phyloP scores from a whole-genome alignment of 2,113 vertebrate species.

The Lamprotornis superbus region DNA sequence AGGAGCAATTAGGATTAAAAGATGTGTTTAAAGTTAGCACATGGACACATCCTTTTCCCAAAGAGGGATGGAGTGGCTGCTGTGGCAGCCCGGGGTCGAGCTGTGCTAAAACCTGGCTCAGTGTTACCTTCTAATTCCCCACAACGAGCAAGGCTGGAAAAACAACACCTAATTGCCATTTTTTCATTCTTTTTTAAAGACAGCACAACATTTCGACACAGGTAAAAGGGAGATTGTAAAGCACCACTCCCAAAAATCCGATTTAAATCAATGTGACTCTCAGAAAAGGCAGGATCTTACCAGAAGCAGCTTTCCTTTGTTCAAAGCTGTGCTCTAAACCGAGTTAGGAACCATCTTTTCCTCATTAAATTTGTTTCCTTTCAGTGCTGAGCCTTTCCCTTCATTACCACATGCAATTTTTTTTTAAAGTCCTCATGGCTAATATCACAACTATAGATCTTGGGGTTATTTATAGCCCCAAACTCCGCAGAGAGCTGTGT shows the following conservation, averaged over 20 bases:
- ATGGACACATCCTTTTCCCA: background rate
- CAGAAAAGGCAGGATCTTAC: background rate
- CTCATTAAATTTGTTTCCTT: constrained; percentile 4
- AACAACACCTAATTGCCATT: background rate
- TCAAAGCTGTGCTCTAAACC: background rate
- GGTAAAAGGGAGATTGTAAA: background rate
- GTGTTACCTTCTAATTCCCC: background rate
- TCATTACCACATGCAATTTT: background rate
- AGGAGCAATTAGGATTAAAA: background rate
- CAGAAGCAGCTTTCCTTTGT: background rate
- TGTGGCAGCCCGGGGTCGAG: background rate
- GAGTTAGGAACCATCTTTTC: background rate
- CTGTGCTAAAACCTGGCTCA: background rate
- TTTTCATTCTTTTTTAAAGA: background rate
- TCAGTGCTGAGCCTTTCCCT: background rate
- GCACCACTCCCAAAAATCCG: background rate
- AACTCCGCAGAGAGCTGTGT: constrained; percentile 56
- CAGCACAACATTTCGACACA: accelerated
- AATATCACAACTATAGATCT: constrained; percentile 51
- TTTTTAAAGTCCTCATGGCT: constrained; percentile 20
- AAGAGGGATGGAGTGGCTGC: background rate
- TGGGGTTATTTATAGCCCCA: constrained; percentile 72
- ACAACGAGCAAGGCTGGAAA: background rate
- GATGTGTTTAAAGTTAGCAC: background rate
- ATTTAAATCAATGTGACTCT: background rate